A percentile compares a stretch with the other conserved stretches of the same genome.
Evolutionary conservation across 2,888 invertebrate species (phyloP).

Genomic region (Uropetala carovei): DNA sequence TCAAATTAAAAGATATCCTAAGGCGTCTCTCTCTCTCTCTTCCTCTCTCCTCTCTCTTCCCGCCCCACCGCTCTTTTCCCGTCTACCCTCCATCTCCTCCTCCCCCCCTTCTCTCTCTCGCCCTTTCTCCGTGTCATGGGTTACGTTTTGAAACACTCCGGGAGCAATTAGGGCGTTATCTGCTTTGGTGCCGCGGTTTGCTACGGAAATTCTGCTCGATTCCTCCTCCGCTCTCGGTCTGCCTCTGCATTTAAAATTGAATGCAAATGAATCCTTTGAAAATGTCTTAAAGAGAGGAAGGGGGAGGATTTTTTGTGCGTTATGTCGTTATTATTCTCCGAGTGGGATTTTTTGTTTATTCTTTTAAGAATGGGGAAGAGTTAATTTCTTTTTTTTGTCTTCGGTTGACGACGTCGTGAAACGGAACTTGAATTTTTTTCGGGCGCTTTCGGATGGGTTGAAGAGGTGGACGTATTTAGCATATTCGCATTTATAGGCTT

Average conservation of each 20-base stretch:
- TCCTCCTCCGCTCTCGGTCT: constrained; percentile 4
- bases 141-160: constrained; percentile 56
- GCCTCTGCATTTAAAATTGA: constrained; percentile 42
- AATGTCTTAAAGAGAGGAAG: background rate
- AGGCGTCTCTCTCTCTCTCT: background rate
- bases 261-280: constrained; percentile 64
- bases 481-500: constrained; percentile 40
- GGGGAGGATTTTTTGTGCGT: background rate
- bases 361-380: constrained; percentile 22
- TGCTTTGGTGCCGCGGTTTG: constrained; percentile 59
- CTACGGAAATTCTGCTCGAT: constrained; percentile 55
- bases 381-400: background rate
- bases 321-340: constrained; percentile 50
- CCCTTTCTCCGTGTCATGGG: constrained; percentile 18
- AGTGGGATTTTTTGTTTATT: background rate
- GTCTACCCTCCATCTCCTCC: background rate
- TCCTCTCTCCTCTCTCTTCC: background rate
- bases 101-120: background rate
- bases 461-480: constrained; percentile 46
- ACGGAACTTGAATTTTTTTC: constrained; percentile 5
- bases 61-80: background rate
- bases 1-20: constrained; percentile 36
- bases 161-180: constrained; percentile 63
- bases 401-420: constrained; percentile 42
- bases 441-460: background rate